Conservation (phyloP, 2,888 invertebrate species). For the Eilema depressum region DNA sequence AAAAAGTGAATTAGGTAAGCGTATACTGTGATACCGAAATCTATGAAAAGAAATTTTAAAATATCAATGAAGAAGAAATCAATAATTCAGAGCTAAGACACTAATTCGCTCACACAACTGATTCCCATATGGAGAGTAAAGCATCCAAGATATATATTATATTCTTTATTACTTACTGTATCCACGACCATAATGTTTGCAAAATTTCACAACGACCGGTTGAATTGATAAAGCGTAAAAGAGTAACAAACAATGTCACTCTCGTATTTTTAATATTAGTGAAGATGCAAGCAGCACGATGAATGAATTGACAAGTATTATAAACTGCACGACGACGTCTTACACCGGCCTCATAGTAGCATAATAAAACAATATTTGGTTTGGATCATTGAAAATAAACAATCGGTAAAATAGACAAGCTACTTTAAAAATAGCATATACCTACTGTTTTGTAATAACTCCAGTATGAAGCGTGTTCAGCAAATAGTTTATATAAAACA, state of each 20-base stretch:
- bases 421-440: not conserved
- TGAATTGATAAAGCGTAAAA: too few relatives aligned
- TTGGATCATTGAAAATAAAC: not conserved
- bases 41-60: not conserved
- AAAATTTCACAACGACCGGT: not conserved
- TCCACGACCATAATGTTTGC: not conserved
- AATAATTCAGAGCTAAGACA: not conserved
- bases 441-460: not conserved
- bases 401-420: not conserved
- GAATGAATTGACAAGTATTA: not conserved
- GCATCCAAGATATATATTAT: not conserved
- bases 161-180: too few relatives aligned
- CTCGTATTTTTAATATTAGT: too few relatives aligned
- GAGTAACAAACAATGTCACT: too few relatives aligned
- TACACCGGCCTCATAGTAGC: not conserved
- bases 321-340: slow-evolving; percentile 1
- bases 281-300: too few relatives aligned
- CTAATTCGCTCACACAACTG: not conserved
- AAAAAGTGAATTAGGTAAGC: not conserved
- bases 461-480: slow-evolving; percentile 3
- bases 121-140: not conserved
- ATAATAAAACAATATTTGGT: slow-evolving; percentile 1
- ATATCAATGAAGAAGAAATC: not conserved
- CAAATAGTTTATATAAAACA: not conserved
- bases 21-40: not conserved